phyloP scores from a whole-genome alignment of 1,140 invertebrate species.

The Pseudomyrmex gracilis region DNA sequence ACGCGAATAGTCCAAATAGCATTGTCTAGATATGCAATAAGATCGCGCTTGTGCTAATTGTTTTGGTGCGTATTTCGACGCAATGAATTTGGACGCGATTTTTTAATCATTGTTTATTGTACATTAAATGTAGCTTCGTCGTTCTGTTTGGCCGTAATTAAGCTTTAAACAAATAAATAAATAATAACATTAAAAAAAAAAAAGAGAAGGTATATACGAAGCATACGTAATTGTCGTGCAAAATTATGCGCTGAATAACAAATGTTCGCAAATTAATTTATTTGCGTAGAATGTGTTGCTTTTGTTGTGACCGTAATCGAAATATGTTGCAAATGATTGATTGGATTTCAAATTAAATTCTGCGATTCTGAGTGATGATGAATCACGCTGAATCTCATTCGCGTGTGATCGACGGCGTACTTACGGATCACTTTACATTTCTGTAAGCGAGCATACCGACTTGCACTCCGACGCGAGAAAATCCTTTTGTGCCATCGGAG shows the following conservation, averaged over 20 bases:
- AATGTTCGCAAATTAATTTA: neutral
- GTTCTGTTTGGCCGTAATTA: neutral
- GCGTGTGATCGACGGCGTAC: neutral
- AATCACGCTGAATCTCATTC: slow-evolving; percentile 16
- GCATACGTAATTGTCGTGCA: neutral
- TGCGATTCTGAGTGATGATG: slow-evolving; percentile 7
- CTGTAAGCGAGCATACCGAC: slow-evolving; percentile 10
- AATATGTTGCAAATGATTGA: neutral
- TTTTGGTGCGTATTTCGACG: neutral
- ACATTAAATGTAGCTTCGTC: neutral
- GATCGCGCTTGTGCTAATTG: neutral
- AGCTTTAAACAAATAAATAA: neutral
- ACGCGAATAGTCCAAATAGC: neutral
- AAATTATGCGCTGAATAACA: neutral
- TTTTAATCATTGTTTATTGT: slow-evolving; percentile 5
- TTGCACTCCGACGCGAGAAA: neutral
- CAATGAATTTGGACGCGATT: neutral
- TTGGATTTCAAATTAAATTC: slow-evolving; percentile 31
- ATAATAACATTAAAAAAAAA: neutral
- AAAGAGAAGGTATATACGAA: too few relatives aligned
- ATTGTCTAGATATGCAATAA: neutral
- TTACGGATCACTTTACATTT: slow-evolving; percentile 28
- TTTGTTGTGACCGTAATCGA: slow-evolving; percentile 6
- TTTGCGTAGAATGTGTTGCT: neutral
- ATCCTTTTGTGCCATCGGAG: neutral